Evolutionary conservation across 2,888 invertebrate species (phyloP), one percentile per base, ranked within the genome.

Genomic region (Drosophila mimica): DNA sequence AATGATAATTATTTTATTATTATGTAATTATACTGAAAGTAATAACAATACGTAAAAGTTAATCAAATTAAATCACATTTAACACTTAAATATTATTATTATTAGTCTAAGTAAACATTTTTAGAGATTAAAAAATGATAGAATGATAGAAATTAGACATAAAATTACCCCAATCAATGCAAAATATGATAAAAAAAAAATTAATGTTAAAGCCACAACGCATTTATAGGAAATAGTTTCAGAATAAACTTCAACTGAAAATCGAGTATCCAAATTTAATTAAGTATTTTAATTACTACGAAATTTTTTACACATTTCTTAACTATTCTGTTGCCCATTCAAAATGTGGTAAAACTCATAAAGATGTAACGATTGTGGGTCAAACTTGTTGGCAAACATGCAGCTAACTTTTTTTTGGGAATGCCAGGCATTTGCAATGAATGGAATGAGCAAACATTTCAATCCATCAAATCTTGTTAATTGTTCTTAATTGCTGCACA

Each of bases 401-500:
- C 46, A 56, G 38, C 46, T 63, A 43, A 58, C 43, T 34, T 43
- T 31, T 57, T 57, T 43, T 25, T 60, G 52, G 30, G 75, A 61
- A 79, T 30, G 60, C 33, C 33, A 58, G 58, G 38, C 40, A 74
- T 70, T 70, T 46, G n/a, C 48, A 57, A 61, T 79, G 43, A 49
- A 65, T 65, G 62, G 31, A 57, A 31, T 4, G n/a, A 51, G 56
- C 25, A 57, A 79, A 69, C 69, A 80, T 80, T 79, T 79, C 80
- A 79, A 77, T 85, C 78, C 81, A 81, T 86, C 83, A 88, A 79
- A 86, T 70, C 67, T 72, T 67, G 62, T 71, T 83, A 81, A 88
- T 88, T 88, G 76, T 86, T 75, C 87, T 83, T 88, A 88, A 84
- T 88, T 84, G 83, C 83, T 72, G n/a, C 75, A 74, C 25, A 58